A percentile compares a stretch with the other conserved stretches of the same genome.
Evolutionary conservation across 1,140 invertebrate species (phyloP).

Genomic region (Sycophaga agraensis): DNA sequence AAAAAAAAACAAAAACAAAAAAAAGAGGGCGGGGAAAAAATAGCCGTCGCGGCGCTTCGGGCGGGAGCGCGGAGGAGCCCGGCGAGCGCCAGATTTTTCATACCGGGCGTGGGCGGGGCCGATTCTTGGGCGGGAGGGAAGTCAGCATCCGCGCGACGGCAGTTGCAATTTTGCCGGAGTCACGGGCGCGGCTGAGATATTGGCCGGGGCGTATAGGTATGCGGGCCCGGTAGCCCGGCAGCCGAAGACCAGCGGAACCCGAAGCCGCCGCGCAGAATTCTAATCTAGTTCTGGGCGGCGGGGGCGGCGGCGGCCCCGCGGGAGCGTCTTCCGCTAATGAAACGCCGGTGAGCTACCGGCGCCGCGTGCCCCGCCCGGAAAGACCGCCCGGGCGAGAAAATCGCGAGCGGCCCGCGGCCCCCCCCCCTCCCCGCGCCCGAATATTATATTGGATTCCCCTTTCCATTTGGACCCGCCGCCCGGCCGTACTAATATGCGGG

Average conservation of each 20-base stretch:
- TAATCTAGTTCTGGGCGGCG: constrained; percentile 47
- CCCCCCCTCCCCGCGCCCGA: too few species aligned
- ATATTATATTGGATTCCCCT: constrained; percentile 29
- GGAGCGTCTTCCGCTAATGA: constrained; percentile 58
- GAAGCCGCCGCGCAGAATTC: constrained; percentile 45
- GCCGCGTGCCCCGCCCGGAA: constrained; percentile 56
- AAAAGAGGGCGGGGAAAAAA: too few species aligned
- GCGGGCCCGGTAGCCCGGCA: neutral
- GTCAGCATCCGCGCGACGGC: too few species aligned
- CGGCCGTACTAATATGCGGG: constrained; percentile 10
- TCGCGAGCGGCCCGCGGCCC: constrained; percentile 11
- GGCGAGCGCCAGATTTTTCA: too few species aligned
- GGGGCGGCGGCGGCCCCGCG: constrained; percentile 36
- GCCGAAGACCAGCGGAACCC: constrained; percentile 10
- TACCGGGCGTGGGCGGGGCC: too few species aligned
- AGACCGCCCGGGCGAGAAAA: too few species aligned
- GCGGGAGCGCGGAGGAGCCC: too few species aligned
- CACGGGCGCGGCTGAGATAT: constrained; percentile 19
- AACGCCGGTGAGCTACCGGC: constrained; percentile 56
- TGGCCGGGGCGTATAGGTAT: neutral
- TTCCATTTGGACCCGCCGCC: constrained; percentile 5
- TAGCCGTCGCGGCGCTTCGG: too few species aligned
- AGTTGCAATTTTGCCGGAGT: constrained; percentile 15
- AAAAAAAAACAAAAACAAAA: too few species aligned
- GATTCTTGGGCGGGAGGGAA: too few species aligned